Evolutionary conservation across 2,113 vertebrate genomes (phyloP).

Genomic region (Eulemur macaco): DNA sequence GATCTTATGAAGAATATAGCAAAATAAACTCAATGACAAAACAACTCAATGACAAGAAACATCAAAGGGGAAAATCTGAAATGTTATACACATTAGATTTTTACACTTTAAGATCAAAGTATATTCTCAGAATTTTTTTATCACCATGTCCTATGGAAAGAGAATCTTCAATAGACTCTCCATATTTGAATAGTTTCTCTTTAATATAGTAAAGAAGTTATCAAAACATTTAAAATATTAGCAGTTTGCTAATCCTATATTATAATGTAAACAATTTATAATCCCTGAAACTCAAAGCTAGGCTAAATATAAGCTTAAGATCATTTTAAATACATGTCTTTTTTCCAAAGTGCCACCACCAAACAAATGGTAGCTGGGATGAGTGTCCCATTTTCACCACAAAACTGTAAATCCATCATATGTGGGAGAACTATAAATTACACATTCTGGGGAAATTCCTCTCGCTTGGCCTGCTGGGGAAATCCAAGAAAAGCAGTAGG

Average conservation of each 20-base stretch:
- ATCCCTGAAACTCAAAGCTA: constrained; percentile 14
- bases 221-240: constrained; percentile 62
- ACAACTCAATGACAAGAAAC: background rate
- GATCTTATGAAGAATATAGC: background rate
- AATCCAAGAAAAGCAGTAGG: constrained; percentile 70
- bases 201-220: background rate
- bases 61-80: constrained; percentile 20
- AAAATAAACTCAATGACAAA: background rate
- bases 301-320: background rate
- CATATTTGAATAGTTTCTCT: background rate
- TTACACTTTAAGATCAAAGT: constrained; percentile 49
- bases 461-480: background rate
- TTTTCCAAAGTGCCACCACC: background rate
- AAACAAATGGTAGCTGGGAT: constrained; percentile 48
- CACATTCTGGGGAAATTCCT: constrained; percentile 58
- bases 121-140: background rate
- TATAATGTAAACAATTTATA: constrained; percentile 16
- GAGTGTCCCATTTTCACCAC: constrained; percentile 16
- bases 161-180: background rate
- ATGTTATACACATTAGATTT: background rate
- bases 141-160: background rate
- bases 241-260: background rate
- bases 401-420: constrained; percentile 57
- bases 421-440: constrained; percentile 44
- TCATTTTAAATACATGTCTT: background rate